Conservation (phyloP, 2,888 invertebrate species). For the Eumacrocentrus americanus region DNA sequence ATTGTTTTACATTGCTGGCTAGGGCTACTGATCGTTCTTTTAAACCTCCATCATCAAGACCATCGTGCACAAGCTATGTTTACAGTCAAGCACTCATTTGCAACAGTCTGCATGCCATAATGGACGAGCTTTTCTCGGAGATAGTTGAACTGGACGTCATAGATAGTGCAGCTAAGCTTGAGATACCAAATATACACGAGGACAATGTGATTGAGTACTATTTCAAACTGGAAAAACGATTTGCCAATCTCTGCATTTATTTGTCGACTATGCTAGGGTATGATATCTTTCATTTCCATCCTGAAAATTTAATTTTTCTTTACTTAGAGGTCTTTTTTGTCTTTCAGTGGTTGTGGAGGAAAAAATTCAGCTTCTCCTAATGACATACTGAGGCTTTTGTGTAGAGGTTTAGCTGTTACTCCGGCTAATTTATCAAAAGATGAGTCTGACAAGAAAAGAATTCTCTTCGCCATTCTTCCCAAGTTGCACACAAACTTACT, state of each 20-base stretch:
- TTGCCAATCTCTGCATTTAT: conserved; percentile 51
- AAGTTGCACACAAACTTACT: conserved; percentile 48
- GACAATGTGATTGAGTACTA: conserved; percentile 50
- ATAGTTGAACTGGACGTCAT: conserved; percentile 43
- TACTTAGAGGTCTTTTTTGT: conserved; percentile 14
- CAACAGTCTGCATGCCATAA: conserved; percentile 49
- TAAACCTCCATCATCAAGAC: conserved; percentile 42
- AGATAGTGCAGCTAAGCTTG: conserved; percentile 42
- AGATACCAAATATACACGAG: conserved; percentile 45
- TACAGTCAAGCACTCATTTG: conserved; percentile 51
- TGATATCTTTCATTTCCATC: conserved; percentile 10
- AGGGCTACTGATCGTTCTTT: conserved; percentile 51
- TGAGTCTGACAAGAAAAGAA: conserved; percentile 43
- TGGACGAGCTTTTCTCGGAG: conserved; percentile 51
- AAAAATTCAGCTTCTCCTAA: conserved; percentile 47
- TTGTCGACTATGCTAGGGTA: conserved; percentile 49
- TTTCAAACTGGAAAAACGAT: conserved; percentile 45
- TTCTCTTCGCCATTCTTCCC: conserved; percentile 49
- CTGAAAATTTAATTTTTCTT: background rate
- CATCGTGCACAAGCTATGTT: conserved; percentile 41
- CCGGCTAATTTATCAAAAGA: conserved; percentile 45
- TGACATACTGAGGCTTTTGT: conserved; percentile 49
- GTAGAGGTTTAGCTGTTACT: conserved; percentile 50
- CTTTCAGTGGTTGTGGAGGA: conserved; percentile 44
- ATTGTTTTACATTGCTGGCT: conserved; percentile 48